Evolutionary conservation across 2,113 vertebrate genomes (phyloP), one percentile per base, ranked within the genome.

Genomic region (Porphyrio hochstetteri): DNA sequence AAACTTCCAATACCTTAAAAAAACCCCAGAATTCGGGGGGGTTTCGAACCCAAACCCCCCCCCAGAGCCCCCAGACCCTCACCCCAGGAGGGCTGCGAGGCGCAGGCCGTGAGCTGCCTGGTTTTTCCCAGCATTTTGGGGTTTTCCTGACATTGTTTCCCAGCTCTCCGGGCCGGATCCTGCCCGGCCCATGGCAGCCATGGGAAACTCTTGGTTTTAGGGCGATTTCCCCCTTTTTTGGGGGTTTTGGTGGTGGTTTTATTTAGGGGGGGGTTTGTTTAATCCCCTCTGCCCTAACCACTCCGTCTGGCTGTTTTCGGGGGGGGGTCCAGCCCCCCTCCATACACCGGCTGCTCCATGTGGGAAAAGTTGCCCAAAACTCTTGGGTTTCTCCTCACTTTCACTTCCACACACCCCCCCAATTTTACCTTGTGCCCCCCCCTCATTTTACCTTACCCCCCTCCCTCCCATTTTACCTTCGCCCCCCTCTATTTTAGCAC

Each of bases 101-200:
- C 38, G 13, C 10, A 40, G 38, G 38, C 38, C 38, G 38, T 40
- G 38, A 40, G 38, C 38, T 40, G 38, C 38, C 55, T 84, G 78
- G 59, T 69, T 76, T 91, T 74, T 78, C 74, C 35, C 78, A 78
- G 56, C 33, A 27, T 92, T 90, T 83, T 65, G 81, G 93, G 64
- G 64, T 92, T 96, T 95, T 96, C 95, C 95, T 96, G 95, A 95
- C 93, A 93, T 96, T 96, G 95, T 96, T 96, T 74, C 55, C 74
- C 88, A 64, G 60, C 36, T 65, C 86, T 60, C 68, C 1, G 29
- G 42, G 56, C 82, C 82, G 46, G 67, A 93, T 92, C 88, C 91
- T 19, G 87, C 85, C 68, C 71, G 67, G 88, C 71, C 81, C 76
- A 59, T 61, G 27, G 16, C 92, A 35, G 19, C 46, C 52, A 16